Evolutionary conservation across 2,113 vertebrate species (phyloP).

Genomic region (Semicossyphus pulcher): DNA sequence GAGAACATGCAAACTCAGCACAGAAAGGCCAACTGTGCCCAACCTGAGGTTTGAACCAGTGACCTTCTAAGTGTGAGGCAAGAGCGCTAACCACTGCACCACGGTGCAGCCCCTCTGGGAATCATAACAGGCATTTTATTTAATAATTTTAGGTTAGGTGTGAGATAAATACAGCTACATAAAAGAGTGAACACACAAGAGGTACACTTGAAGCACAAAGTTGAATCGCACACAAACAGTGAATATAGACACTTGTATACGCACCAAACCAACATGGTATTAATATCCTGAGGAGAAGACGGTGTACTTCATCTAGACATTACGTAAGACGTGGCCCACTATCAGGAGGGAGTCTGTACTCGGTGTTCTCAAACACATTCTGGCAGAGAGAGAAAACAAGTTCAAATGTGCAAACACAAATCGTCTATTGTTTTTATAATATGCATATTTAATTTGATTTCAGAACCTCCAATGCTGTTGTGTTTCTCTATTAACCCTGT

Average conservation of each 20-base stretch:
- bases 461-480: background rate
- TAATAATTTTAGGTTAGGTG: no score
- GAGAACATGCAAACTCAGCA: no score
- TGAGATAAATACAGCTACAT: background rate
- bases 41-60: no score
- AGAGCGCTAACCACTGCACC: no score
- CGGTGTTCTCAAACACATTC: slow-evolving; percentile 6
- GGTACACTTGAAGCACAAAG: background rate
- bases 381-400: background rate
- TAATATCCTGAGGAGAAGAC: background rate
- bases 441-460: background rate
- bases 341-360: background rate
- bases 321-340: background rate
- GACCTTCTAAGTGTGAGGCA: no score
- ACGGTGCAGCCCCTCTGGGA: no score
- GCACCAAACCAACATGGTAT: background rate
- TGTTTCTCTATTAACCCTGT: background rate
- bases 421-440: background rate
- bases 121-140: no score
- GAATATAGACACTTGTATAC: background rate
- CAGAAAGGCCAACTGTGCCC: no score
- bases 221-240: background rate
- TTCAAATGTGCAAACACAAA: background rate
- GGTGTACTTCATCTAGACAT: background rate
- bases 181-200: background rate